Base-by-base conservation (phyloP, 2,113 vertebrate genomes). In the Acrocephalus arundinaceus region DNA sequence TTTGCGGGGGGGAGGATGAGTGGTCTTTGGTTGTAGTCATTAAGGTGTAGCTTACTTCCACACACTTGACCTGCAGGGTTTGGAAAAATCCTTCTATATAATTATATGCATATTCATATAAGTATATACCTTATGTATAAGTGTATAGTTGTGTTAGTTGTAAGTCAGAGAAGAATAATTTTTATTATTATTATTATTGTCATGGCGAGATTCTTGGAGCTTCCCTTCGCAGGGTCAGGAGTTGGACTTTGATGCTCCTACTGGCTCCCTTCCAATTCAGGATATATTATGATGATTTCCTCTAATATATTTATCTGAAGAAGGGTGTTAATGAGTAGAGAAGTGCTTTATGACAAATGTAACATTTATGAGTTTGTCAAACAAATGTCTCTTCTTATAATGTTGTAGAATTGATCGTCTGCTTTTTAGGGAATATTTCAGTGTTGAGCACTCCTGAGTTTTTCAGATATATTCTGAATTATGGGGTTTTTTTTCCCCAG, bases 41-140 rank as follows among this genome's bases (percentile, higher is more conserved):
- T 6, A 8, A n/a, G 15, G 4, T 37, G 30, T 22, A 7, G 0
- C 10, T 31, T 30, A 4, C 5, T 45, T 31, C 41, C 15, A 0
- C 15, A 0, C 13, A 0, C 5, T 10, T 37, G 21, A 1, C 3
- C 16, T 11, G 11, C 2, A 3, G 39, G 5, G 5, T 10, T 51
- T 62, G 49, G 6, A n/a, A n/a, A 68, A 11, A 28, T 6, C 3
- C 5, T 18, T 39, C 17, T 68, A 2, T 6, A 0, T 30, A 55
- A 41, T 2, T 11, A 23, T 58, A 23, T 35, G 23, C 33, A 6
- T n/a, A 15, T n/a, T 10, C 24, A 35, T 58, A 19, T 31, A 31
- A 31, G 18, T 31, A 20, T 55, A 31, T 54, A 31, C 17, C 19
- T 31, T 55, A 8, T 21, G 33, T 55, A 6, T 37, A 59, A 16